Conservation (phyloP, 2,113 vertebrate genomes). For the Mobula birostris region DNA sequence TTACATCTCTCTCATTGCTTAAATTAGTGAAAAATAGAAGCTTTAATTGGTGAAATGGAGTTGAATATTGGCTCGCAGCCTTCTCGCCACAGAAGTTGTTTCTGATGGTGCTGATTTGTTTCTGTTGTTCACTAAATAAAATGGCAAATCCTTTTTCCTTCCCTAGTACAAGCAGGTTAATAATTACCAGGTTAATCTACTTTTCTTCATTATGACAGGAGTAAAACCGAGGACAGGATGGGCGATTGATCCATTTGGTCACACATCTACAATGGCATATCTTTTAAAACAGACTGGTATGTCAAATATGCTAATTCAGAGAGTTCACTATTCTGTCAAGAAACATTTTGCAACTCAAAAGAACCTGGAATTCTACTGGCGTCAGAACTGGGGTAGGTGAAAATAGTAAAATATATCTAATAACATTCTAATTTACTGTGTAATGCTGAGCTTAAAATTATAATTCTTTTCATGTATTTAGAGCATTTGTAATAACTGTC, state of each 20-base stretch:
- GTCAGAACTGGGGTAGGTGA: slow-evolving; percentile 84
- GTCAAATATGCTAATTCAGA: slow-evolving; percentile 78
- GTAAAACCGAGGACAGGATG: slow-evolving; percentile 75
- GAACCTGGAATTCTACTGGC: slow-evolving; percentile 83
- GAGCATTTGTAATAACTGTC: neutral
- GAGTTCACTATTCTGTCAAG: slow-evolving; percentile 83
- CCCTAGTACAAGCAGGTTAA: neutral
- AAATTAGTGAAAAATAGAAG: too few species aligned
- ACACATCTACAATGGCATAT: slow-evolving; percentile 84
- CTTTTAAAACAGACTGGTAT: slow-evolving; percentile 77
- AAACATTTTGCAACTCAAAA: slow-evolving; percentile 72
- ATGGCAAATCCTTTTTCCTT: neutral
- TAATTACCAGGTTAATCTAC: neutral
- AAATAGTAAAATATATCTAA: neutral
- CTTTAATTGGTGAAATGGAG: too few species aligned
- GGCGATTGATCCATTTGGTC: slow-evolving; percentile 85
- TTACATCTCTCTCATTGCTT: too few species aligned
- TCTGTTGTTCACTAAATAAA: neutral
- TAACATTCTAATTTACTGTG: neutral
- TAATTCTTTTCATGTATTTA: neutral
- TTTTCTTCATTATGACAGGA: slow-evolving; percentile 51
- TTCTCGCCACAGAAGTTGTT: neutral
- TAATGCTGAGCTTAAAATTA: neutral
- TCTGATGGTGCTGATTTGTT: neutral
- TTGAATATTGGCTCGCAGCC: too few species aligned